Evolutionary conservation across 2,888 invertebrate genomes (phyloP).

Genomic region (Brachypalpus laphriformis): DNA sequence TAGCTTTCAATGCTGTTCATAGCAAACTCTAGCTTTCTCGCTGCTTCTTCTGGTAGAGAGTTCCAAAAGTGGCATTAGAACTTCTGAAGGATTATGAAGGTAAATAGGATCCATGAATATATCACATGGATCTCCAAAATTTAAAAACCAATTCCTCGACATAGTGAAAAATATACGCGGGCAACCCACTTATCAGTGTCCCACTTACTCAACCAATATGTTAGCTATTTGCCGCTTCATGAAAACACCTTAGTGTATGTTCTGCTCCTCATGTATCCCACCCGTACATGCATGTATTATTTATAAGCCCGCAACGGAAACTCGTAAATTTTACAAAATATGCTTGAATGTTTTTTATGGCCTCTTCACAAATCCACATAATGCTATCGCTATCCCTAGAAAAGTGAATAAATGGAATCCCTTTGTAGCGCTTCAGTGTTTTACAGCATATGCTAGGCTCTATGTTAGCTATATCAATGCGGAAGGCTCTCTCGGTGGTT

Average conservation of each 20-base stretch:
- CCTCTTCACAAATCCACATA: constrained; percentile 1
- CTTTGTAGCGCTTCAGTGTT: not conserved
- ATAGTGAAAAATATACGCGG: too few species aligned
- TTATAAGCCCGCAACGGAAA: constrained; percentile 13
- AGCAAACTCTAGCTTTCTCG: too few species aligned
- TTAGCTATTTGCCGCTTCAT: not conserved
- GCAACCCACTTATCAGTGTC: too few species aligned
- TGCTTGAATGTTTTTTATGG: constrained; percentile 22
- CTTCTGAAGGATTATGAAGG: too few species aligned
- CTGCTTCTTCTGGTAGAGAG: too few species aligned
- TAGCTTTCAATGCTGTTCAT: too few species aligned
- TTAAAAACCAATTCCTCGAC: too few species aligned
- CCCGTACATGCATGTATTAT: not conserved
- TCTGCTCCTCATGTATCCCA: not conserved
- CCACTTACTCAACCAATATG: not conserved
- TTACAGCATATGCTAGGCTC: not conserved
- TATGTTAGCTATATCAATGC: not conserved
- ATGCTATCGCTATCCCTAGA: not conserved
- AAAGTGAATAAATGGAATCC: constrained; percentile 18
- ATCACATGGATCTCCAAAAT: too few species aligned
- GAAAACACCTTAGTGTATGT: not conserved
- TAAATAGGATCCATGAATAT: too few species aligned
- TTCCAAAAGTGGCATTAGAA: too few species aligned
- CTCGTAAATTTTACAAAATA: constrained; percentile 46
- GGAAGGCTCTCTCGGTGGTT: not conserved